phyloP scores from a whole-genome alignment of 2,888 invertebrate genomes.

The Gisinianus flammeolus region DNA sequence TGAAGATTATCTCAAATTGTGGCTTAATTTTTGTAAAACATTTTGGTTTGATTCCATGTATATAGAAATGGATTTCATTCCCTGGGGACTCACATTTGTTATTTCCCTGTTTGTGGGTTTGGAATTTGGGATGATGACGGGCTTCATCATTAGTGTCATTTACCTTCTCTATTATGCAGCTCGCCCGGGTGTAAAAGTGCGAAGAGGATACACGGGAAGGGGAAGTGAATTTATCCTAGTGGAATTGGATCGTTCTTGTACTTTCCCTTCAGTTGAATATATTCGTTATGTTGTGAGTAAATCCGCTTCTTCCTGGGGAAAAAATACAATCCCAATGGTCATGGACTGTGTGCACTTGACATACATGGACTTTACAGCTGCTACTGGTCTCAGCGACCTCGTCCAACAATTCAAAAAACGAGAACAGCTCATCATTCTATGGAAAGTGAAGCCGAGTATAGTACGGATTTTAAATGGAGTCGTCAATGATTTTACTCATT shows the following conservation, averaged over 20 bases:
- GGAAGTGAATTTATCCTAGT: conserved; percentile 56
- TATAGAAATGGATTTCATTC: conserved; percentile 83
- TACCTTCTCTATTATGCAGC: conserved; percentile 88
- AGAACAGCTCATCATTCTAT: conserved; percentile 51
- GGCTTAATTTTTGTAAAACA: neutral
- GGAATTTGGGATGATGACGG: conserved; percentile 87
- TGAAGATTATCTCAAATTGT: neutral
- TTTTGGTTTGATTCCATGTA: neutral
- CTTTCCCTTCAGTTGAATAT: conserved; percentile 89
- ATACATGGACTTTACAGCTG: conserved; percentile 86
- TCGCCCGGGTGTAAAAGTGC: conserved; percentile 81
- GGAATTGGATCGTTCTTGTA: conserved; percentile 71
- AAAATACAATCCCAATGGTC: conserved; percentile 71
- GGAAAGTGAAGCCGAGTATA: conserved; percentile 68
- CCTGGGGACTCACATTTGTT: conserved; percentile 82
- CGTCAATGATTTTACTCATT: conserved; percentile 68
- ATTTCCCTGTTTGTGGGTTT: conserved; percentile 81
- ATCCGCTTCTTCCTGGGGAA: conserved; percentile 65
- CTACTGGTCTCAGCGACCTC: conserved; percentile 61
- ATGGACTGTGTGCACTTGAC: conserved; percentile 87
- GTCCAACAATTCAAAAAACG: conserved; percentile 53
- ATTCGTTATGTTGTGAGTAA: conserved; percentile 81
- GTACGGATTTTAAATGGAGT: conserved; percentile 74
- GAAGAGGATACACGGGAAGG: conserved; percentile 72
- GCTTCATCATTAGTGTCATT: conserved; percentile 79